Conservation (phyloP, 2,113 vertebrate genomes). For the Enhydra lutris region DNA sequence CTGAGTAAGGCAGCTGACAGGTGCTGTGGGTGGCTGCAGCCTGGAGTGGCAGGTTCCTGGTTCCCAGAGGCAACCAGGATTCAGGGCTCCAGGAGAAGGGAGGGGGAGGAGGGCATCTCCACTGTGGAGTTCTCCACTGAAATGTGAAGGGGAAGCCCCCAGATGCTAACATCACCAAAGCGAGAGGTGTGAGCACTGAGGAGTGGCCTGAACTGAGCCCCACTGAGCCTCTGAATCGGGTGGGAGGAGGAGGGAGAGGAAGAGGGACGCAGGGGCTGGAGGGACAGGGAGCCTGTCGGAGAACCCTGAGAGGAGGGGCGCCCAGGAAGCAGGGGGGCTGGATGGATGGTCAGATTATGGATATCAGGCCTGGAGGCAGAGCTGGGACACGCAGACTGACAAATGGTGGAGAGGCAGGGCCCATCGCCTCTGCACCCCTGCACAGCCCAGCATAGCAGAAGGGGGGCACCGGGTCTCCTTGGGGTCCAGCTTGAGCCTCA, state of each 20-base stretch:
- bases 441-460: neutral
- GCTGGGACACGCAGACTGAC: neutral
- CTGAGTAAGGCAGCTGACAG: too few species aligned
- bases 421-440: neutral
- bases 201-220: too few species aligned
- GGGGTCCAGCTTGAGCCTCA: neutral
- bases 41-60: neutral
- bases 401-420: neutral
- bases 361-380: neutral
- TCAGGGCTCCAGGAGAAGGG: too few species aligned
- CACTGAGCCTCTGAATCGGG: neutral
- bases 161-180: too few species aligned
- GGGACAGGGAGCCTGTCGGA: neutral
- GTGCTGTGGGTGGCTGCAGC: too few species aligned
- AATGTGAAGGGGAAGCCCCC: too few species aligned
- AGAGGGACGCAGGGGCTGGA: neutral
- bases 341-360: fast-evolving
- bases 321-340: neutral
- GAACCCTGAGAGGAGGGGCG: neutral
- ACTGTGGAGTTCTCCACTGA: neutral
- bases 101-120: fast-evolving
- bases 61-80: neutral
- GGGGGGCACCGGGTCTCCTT: fast-evolving
- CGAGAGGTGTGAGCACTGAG: too few species aligned
- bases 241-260: neutral